Base-by-base conservation (phyloP, 2,113 vertebrate species). In the Chaetops frenatus region DNA sequence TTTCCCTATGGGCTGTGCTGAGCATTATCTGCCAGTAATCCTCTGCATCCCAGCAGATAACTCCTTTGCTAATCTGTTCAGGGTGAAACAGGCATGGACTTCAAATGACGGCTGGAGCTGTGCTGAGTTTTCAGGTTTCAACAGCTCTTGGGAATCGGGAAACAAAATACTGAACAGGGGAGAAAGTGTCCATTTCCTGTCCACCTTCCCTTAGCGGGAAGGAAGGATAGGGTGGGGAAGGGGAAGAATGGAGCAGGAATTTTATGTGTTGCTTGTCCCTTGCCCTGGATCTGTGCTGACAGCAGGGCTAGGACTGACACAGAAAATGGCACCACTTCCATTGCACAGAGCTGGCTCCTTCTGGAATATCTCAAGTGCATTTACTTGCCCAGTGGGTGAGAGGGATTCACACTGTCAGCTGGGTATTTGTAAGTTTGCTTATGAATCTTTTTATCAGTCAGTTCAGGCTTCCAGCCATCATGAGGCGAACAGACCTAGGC, bases 331-430 rank as follows among this genome's bases (percentile, higher is more conserved):
- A 87, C 61, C 87, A 29, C 36, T 64, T 90, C 54, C 48, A 60
- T 8, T 90, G 78, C 87, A 70, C 45, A 53, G 84, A 64, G 22
- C 18, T 93, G 81, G 61, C 90, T 90, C 61, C 50, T 86, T 54
- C 70, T 91, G 90, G 77, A 94, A 64, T 91, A 92, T 91, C 81
- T 90, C n/a, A 65, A 90, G n/a, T 82, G 40, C 27, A 9, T 94
- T 96, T 82, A 33, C 25, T 76, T 92, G 84, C 90, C 92, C 78
- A 92, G 65, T 77, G 78, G 81, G 88, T 94, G 53, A 96, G 85
- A 94, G 88, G 87, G 53, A 48, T 76, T 95, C 81, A 82, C 56
- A 7, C 48, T 51, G 54, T 29, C 38, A 16, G 33, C 33, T 67
- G 33, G 2, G 1, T 56, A 48, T 84, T 84, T 81, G 21, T 44